Base-by-base conservation (phyloP, 2,797 vertebrate genomes). In the Carapus acus region DNA sequence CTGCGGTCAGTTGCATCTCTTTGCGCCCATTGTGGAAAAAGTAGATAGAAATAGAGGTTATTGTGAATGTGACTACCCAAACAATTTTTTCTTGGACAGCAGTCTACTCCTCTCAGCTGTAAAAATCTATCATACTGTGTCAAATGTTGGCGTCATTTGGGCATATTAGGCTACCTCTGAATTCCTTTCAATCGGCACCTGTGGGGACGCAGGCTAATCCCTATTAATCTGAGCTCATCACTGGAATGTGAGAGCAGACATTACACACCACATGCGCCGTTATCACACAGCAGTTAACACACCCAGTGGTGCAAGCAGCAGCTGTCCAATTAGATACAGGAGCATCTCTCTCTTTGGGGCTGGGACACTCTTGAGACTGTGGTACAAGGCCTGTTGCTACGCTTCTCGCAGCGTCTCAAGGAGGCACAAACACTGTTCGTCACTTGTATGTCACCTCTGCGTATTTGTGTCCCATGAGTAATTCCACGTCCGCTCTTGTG, bases 331-430 rank as follows among this genome's bases (percentile, higher is more conserved):
- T 83, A 83, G 47, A 59, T 54, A 45, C 7, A 8, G 60, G 63
- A 71, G 33, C 47, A 12, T 58, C 57, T 54, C 73, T 65, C 73
- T 27, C 43, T 1, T 41, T 51, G 65, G 66, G 73, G 43, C 66
- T 19, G 13, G 50, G 53, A 57, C 58, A 66, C 69, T 80, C 76
- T 38, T 47, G 66, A 67, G 71, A 79, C 71, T 58, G 62, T 62
- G 69, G 57, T 78, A 54, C 67, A 51, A 52, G 27, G 75, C 75
- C 58, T 73, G 83, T 86, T 84, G 73, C 83, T 69, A 83, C 82
- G 80, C 76, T 3, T 56, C 69, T 47, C 19, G 24, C 22, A 66
- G 44, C 58, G 43, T 50, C 41, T 66, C 65, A 37, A 43, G 21
- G 53, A 64, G 47, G 54, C 56, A 49, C 29, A 31, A 61, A 38